A percentile compares a stretch with the other conserved stretches of the same genome.
Conservation (phyloP, 2,797 vertebrate genomes). For the Anas bahamensis region DNA sequence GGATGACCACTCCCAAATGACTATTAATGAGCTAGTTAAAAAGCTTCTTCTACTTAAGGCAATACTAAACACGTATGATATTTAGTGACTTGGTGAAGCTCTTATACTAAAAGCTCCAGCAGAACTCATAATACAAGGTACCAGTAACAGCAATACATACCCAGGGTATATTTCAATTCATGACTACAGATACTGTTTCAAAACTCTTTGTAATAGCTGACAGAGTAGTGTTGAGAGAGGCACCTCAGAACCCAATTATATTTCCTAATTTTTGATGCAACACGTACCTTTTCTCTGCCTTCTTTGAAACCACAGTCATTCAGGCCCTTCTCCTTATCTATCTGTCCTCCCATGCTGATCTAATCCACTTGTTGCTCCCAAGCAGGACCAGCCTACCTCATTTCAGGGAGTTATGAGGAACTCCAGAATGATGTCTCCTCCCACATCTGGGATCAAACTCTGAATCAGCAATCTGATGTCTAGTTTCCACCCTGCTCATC, state of each 20-base stretch:
- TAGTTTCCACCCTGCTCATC: constrained; percentile 54
- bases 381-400: constrained; percentile 46
- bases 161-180: neutral
- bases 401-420: constrained; percentile 69
- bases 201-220: neutral
- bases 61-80: neutral
- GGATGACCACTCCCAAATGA: neutral
- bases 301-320: constrained; percentile 7
- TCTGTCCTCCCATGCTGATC: constrained; percentile 54
- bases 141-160: neutral
- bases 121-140: neutral
- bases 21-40: neutral
- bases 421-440: constrained; percentile 64
- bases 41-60: neutral
- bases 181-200: neutral
- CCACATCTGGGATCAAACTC: constrained; percentile 68
- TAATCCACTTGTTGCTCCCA: constrained; percentile 52
- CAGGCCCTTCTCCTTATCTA: constrained; percentile 10
- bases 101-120: neutral
- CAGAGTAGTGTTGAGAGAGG: neutral
- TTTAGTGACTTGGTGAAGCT: neutral
- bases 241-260: neutral
- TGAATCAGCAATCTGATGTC: constrained; percentile 67
- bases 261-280: neutral
- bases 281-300: neutral